Conservation (phyloP, 35 echinoderm and acorn worm genomes). For the Stichopus chloronotus region DNA sequence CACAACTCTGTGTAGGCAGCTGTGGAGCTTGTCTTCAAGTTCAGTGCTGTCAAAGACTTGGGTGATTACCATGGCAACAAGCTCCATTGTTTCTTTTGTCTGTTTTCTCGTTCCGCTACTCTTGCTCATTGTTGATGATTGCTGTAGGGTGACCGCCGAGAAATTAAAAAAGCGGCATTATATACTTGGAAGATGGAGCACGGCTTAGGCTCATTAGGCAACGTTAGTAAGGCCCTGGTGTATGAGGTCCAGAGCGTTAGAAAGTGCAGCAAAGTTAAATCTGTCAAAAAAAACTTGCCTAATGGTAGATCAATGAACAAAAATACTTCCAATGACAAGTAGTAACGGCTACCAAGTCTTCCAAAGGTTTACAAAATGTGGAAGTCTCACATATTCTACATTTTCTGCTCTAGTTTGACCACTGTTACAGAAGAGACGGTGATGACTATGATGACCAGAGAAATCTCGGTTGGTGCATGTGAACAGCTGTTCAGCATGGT, state of each 20-base stretch:
- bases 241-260: neutral
- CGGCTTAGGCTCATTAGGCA: neutral
- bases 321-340: constrained; percentile 16
- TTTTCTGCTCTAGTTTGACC: constrained; percentile 10
- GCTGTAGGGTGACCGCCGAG: neutral
- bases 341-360: neutral
- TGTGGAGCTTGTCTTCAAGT: neutral
- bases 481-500: no score
- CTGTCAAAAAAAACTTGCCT: neutral
- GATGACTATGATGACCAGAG: no score
- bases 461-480: no score
- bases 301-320: neutral
- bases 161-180: neutral
- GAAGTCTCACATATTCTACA: constrained; percentile 11
- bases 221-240: neutral
- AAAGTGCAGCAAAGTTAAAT: neutral
- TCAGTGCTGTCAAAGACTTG: neutral
- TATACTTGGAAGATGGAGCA: constrained; percentile 5
- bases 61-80: neutral
- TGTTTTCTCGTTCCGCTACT: neutral
- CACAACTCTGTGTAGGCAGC: neutral
- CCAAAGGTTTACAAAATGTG: constrained; percentile 6
- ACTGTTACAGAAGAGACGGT: constrained; percentile 1
- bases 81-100: constrained; percentile 2
- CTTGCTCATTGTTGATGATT: neutral